These are phyloP conservation scores for Pardosa pseudoannulata DNA, from an alignment of 2,888 invertebrate species.

Conservation along the genomic window DNA sequence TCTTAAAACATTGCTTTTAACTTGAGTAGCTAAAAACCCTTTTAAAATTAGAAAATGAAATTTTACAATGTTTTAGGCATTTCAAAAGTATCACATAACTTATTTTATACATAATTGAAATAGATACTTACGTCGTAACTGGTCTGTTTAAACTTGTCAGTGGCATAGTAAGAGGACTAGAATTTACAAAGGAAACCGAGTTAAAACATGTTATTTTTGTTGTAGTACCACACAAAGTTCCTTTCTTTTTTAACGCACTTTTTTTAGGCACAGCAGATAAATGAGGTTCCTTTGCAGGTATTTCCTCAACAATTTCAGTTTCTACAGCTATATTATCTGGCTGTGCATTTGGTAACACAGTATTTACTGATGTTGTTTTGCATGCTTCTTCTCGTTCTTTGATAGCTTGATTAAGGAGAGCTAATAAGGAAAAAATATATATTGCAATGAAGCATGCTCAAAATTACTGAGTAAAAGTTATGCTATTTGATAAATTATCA, in stretches of 20 bases:
- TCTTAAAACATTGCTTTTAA: too few relatives aligned
- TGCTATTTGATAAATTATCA: too few relatives aligned
- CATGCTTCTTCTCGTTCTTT: slow-evolving; percentile 49
- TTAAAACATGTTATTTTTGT: slow-evolving; percentile 53
- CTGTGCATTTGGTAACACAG: slow-evolving; percentile 30
- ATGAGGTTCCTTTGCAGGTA: slow-evolving; percentile 93
- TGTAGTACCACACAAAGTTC: slow-evolving; percentile 26
- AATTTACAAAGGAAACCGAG: slow-evolving; percentile 61
- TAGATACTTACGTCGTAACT: slow-evolving; percentile 62
- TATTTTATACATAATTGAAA: too few relatives aligned
- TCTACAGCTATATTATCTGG: slow-evolving; percentile 78
- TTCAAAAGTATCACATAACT: too few relatives aligned
- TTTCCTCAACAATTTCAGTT: slow-evolving; percentile 91
- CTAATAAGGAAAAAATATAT: slow-evolving; percentile 11
- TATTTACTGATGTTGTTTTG: slow-evolving; percentile 3
- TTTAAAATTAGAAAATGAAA: too few relatives aligned
- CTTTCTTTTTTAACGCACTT: slow-evolving; percentile 87
- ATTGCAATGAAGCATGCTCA: neutral
- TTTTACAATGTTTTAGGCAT: too few relatives aligned
- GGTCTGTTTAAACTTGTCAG: slow-evolving; percentile 63
- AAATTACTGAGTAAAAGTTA: too few relatives aligned
- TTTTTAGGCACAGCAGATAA: slow-evolving; percentile 94
- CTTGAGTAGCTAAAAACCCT: too few relatives aligned
- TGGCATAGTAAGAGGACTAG: slow-evolving; percentile 64
- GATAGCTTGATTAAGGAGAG: slow-evolving; percentile 61